Evolutionary conservation across 2,888 invertebrate species (phyloP), one percentile per base, ranked within the genome.

Genomic region (Orchesellides sinensis): DNA sequence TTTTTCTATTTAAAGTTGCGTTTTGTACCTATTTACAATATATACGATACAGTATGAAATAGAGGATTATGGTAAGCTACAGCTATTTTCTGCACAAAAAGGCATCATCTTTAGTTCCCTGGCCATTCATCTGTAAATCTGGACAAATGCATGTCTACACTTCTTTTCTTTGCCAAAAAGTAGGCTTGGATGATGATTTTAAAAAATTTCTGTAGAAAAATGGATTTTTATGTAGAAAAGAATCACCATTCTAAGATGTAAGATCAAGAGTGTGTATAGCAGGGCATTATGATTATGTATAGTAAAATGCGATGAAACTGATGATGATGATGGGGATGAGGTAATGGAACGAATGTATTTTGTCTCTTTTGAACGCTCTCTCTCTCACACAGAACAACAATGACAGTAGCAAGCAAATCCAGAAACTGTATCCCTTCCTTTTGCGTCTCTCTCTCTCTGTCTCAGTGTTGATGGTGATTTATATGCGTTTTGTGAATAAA

Each of bases 391-490:
- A 40, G n/a, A 32, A 32, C 32, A 32, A 32, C 5, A 32, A 32
- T 10, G 5, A 32, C 10, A 5, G 32, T 32, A 5, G 32, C 10
- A 5, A 32, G 32, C 32, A 32, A 2, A 40, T 14, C n/a, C 10
- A 8, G 49, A 21, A 49, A 49, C 49, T 14, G 49, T 49, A 49
- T 21, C 14, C 19, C 8, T 8, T 32, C 19, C 56, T 56, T 27
- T 5, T 2, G 40, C 4, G 5, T 32, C 5, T 5, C 32, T 32
- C 54, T 21, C 23, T 19, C 54, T 54, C n/a, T 29, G 25, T 21
- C 29, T 77, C 77, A 77, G 70, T 61, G 78, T 70, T 78, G 78
- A 78, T 78, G 70, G 78, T 78, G 78, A 78, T 78, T 78, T 78
- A 78, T 75, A 66, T 75, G 54, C 75, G 66, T 66, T 45, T 65